These are phyloP conservation scores for Thalassophryne amazonica DNA, from an alignment of 2,797 vertebrate genomes.

Conservation along the genomic window DNA sequence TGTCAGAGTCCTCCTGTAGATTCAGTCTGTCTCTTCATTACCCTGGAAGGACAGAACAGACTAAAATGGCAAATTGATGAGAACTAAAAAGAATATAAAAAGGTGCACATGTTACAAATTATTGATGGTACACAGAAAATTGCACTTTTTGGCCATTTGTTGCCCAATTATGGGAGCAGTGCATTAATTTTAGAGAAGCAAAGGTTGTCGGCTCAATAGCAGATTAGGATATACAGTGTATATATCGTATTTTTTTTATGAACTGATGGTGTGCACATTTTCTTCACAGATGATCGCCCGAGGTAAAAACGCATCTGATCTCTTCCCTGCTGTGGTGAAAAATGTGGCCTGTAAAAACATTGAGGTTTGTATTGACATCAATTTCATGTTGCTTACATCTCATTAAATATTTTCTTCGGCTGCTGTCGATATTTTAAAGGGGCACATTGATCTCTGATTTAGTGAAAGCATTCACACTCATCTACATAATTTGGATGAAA, in stretches of 20 bases:
- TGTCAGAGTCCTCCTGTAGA: conserved; percentile 60
- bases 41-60: conserved; percentile 25
- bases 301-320: conserved; percentile 95
- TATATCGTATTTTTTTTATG: background rate
- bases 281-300: conserved; percentile 91
- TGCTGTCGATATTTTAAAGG: too few relatives aligned
- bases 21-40: conserved; percentile 45
- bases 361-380: conserved; percentile 80
- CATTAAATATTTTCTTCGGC: background rate
- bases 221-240: too few relatives aligned
- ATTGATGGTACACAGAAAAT: too few relatives aligned
- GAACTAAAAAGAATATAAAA: conserved; percentile 8
- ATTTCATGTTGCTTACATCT: background rate
- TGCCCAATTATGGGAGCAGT: too few relatives aligned
- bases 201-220: too few relatives aligned
- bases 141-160: too few relatives aligned
- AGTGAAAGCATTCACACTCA: conserved; percentile 17
- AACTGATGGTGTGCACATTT: conserved; percentile 2
- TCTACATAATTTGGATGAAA: conserved; percentile 18
- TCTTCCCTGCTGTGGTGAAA: conserved; percentile 97
- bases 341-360: conserved; percentile 98
- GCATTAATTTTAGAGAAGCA: too few relatives aligned
- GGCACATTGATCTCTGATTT: conserved; percentile 14
- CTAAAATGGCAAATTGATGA: conserved; percentile 7
- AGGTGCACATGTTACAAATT: background rate